Base-by-base conservation (phyloP, 2,888 invertebrate genomes). In the Tryphoninae sp. region DNA sequence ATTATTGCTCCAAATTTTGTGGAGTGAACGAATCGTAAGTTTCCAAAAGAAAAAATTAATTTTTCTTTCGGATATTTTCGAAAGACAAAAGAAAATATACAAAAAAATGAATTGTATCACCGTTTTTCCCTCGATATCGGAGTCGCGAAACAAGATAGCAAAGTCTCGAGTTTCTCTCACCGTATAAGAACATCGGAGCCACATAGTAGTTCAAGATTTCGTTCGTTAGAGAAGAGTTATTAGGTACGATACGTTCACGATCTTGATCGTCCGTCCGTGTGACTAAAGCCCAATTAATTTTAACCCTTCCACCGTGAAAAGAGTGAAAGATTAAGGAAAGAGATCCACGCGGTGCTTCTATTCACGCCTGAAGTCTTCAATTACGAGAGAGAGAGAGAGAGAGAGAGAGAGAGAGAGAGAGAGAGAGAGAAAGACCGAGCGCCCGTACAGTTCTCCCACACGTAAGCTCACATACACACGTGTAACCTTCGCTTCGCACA, bases 331-430 rank as follows among this genome's bases (percentile, higher is more conserved):
- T 73, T 81, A 72, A 77, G 73, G 73, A 73, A 81, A 78, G 74
- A 81, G 78, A 85, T 87, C 86, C 88, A 87, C 87, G 87, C 86
- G 89, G 87, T 86, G 85, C 87, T 84, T 86, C 88, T 87, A 86
- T 88, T 89, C 88, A 85, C 86, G 86, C 88, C 87, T 85, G 83
- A 81, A 87, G 86, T 89, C 88, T 88, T 89, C 89, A 88, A 88
- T 89, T 89, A 88, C 87, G 71, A 19, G 71, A 55, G 33, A 33
- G 33, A 6, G 26, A 33, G 26, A 33, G 26, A 33, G 49, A 23
- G 45, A 19, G 45, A 62, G 40, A 1, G 26, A 26, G 26, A 26
- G 26, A 26, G 26, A 26, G 26, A 23, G 23, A 23, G 23, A 23
- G 23, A 23, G 19, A 19, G 19, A 19, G 19, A 19, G 19, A 19